phyloP scores from a whole-genome alignment of 2,113 vertebrate species.

The Centropus unirufus region DNA sequence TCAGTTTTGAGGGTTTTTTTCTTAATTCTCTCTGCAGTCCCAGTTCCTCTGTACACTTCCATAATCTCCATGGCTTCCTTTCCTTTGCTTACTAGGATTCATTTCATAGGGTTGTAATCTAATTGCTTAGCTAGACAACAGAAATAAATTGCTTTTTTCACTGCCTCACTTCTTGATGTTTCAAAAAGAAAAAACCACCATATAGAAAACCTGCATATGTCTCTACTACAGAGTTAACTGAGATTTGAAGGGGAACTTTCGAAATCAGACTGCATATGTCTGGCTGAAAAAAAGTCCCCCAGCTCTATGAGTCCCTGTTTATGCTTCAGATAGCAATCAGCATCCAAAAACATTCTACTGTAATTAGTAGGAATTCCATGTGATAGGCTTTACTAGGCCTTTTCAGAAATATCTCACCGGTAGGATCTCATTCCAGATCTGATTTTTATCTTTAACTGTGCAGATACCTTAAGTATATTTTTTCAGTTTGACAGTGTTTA shows the following conservation, averaged over 20 bases:
- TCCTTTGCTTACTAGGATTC: neutral
- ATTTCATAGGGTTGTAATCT: neutral
- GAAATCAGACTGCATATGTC: neutral
- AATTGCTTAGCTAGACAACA: neutral
- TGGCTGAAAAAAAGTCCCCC: neutral
- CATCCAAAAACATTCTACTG: neutral
- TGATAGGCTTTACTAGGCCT: neutral
- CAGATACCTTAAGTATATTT: neutral
- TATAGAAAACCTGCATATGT: neutral
- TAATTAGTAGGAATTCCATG: neutral
- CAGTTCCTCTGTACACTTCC: neutral
- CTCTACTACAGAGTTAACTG: neutral
- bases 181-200: neutral
- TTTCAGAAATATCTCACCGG: neutral
- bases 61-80: neutral
- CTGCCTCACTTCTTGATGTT: neutral
- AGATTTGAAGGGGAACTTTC: neutral
- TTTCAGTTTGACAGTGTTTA: neutral
- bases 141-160: neutral
- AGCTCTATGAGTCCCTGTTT: neutral
- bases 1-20: fast-evolving
- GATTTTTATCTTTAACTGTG: neutral
- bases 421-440: neutral
- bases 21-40: neutral
- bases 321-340: neutral